Base-by-base conservation (phyloP, 2,888 invertebrate genomes). In the Phytoseiulus persimilis region DNA sequence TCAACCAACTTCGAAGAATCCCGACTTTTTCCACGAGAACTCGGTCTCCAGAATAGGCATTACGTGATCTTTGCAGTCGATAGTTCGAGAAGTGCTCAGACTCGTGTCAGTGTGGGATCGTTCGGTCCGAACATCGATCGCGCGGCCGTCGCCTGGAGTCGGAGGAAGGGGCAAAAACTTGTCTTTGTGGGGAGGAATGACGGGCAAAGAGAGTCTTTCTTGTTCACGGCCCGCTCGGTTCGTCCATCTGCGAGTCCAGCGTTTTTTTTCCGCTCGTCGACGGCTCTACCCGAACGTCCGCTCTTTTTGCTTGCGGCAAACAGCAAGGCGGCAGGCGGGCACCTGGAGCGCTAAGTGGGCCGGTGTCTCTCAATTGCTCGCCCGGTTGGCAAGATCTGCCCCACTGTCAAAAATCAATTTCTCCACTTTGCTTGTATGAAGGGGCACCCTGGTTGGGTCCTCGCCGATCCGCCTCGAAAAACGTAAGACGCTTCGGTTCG, bases 361-460 rank as follows among this genome's bases (percentile, higher is more conserved):
- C 65, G 65, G 65, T 65, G 65, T 65, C 65, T 65, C 65, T 65
- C 65, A 65, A 65, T 65, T 65, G 65, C 65, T 65, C 65, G 65
- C 65, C 18, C 18, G 9, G 28, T 65, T 65, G 65, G 65, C 65
- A 65, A 65, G 65, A 65, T 65, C 65, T 65, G 65, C 65, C 65
- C 65, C 65, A 65, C 23, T 65, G 65, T 65, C 65, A 65, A 65
- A 65, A 65, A 65, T 65, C 65, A 65, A 65, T 65, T 65, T 65
- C 65, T 65, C 65, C 18, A 65, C 65, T 65, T 65, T 65, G 14
- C 65, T 65, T 28, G 65, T 28, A 2, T 1, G 65, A 65, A 14
- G 65, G 65, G 65, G 65, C 65, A 65, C 65, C 65, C 65, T 28
- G 65, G 23, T 18, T 18, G 65, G n/a, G 23, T 65, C 23, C 65